phyloP scores from a whole-genome alignment of 2,888 invertebrate species.

The Thumatha senex region DNA sequence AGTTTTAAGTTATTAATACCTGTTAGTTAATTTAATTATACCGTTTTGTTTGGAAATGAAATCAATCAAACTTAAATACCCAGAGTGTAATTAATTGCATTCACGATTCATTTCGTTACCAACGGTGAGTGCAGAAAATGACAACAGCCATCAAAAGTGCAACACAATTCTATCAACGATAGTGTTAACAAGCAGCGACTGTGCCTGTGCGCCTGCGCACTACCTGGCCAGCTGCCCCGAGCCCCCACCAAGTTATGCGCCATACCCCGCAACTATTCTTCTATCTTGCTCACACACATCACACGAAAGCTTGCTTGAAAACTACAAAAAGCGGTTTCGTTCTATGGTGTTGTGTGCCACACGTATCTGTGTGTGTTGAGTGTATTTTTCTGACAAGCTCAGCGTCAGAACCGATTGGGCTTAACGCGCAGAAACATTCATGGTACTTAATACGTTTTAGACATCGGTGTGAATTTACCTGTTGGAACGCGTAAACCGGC shows the following conservation, averaged over 20 bases:
- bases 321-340: slow-evolving; percentile 80
- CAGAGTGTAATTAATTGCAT: too few relatives aligned
- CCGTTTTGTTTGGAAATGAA: too few relatives aligned
- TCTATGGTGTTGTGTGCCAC: slow-evolving; percentile 57
- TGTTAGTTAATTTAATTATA: too few relatives aligned
- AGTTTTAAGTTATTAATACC: too few relatives aligned
- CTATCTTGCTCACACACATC: slow-evolving; percentile 67
- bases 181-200: slow-evolving; percentile 79
- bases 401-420: slow-evolving; percentile 56
- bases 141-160: slow-evolving; percentile 61
- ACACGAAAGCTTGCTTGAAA: slow-evolving; percentile 65
- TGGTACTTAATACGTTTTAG: slow-evolving; percentile 67
- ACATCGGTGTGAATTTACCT: slow-evolving; percentile 72
- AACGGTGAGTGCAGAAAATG: slow-evolving; percentile 51
- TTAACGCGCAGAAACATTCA: slow-evolving; percentile 53
- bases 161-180: slow-evolving; percentile 67
- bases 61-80: too few relatives aligned
- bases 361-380: slow-evolving; percentile 64
- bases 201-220: slow-evolving; percentile 71
- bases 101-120: too few relatives aligned
- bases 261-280: slow-evolving; percentile 69
- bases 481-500: slow-evolving; percentile 85
- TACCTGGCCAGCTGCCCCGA: slow-evolving; percentile 80
- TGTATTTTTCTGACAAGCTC: slow-evolving; percentile 79
- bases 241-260: slow-evolving; percentile 69